phyloP scores from a whole-genome alignment of 2,113 vertebrate genomes.

The Daubentonia madagascariensis region DNA sequence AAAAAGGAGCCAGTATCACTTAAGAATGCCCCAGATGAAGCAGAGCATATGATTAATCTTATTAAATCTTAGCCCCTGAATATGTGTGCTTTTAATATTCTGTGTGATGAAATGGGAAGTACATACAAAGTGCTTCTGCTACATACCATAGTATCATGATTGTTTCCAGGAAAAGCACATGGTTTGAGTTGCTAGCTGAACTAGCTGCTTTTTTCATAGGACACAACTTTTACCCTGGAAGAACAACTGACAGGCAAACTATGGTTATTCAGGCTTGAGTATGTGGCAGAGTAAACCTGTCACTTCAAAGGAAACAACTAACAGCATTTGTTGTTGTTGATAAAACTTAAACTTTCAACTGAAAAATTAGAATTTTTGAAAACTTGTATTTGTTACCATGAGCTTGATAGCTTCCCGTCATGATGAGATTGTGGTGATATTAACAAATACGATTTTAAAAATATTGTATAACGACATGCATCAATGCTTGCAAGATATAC shows the following conservation, averaged over 20 bases:
- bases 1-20: background rate
- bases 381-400: background rate
- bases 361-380: background rate
- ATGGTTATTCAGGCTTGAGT: background rate
- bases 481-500: background rate
- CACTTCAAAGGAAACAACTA: background rate
- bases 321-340: background rate
- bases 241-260: background rate
- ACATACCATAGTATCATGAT: rapidly evolving
- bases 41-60: background rate
- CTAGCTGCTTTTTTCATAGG: background rate
- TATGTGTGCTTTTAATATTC: background rate
- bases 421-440: background rate
- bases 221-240: background rate
- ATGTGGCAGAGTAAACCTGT: background rate
- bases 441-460: background rate
- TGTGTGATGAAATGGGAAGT: background rate
- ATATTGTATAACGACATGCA: background rate
- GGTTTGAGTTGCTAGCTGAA: background rate
- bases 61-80: background rate
- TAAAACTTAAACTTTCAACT: background rate
- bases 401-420: background rate
- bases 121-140: rapidly evolving
- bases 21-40: background rate
- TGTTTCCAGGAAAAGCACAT: background rate